Evolutionary conservation across 2,797 vertebrate genomes (phyloP).

Genomic region (Lacerta viridis): DNA sequence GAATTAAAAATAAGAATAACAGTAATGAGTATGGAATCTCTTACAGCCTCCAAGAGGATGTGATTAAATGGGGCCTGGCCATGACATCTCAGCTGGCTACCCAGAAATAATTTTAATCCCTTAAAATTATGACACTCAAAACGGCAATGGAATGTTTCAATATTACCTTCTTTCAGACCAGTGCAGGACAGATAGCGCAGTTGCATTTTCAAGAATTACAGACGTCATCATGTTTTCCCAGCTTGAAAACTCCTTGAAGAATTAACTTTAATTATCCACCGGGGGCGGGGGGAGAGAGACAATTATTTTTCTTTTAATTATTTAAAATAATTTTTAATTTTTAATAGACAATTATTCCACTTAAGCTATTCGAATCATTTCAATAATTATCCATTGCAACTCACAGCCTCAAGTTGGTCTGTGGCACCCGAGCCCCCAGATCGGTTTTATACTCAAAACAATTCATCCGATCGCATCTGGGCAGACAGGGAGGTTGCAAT

Average conservation of each 20-base stretch:
- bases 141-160: neutral
- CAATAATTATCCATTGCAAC: neutral
- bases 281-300: neutral
- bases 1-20: too few relatives aligned
- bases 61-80: neutral
- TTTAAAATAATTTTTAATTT: neutral
- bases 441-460: neutral
- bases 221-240: neutral
- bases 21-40: neutral
- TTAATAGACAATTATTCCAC: neutral
- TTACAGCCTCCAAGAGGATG: neutral
- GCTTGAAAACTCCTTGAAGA: neutral
- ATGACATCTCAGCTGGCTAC: neutral
- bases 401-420: neutral
- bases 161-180: neutral
- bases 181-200: neutral
- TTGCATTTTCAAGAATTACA: neutral
- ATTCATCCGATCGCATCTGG: neutral
- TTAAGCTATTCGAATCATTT: neutral
- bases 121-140: neutral
- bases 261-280: constrained; percentile 1
- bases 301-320: constrained; percentile 2
- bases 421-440: neutral
- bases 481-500: neutral
- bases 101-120: neutral